Evolutionary conservation across 2,797 vertebrate genomes (phyloP), one percentile per base, ranked within the genome.

Genomic region (Chelonia mydas): DNA sequence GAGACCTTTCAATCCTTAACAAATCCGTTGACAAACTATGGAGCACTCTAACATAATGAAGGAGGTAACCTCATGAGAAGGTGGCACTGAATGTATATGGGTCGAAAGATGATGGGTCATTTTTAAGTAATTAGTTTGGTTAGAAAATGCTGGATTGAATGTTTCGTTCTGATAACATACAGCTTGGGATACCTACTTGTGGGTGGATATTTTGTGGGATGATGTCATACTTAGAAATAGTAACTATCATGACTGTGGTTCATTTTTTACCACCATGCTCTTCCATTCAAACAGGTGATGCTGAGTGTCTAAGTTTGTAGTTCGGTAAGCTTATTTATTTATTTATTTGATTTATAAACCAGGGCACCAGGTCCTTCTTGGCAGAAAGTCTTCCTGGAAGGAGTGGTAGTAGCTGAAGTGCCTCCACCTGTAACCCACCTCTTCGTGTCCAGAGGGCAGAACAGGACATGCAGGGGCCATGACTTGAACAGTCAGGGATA

Each of bases 241-340:
- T 54, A 61, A 12, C 55, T 47, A 3, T 16, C 13, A 57, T 33
- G 31, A 28, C 84, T 3, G 3, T 45, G 1, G 28, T 21, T 57
- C 33, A 17, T 47, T 41, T 21, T 80, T 45, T 19, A 11, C 6
- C 5, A 31, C 12, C 13, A 0, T 2, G 3, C 6, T 68, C 17
- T 13, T 57, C 3, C 3, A 28, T 7, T 45, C 74, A 13, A 5
- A 0, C 0, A 11, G 55, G 7, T 4, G 41, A 54, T 27, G 54
- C 1, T 1, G 11, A 21, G 74, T 57, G 49, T 33, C 47, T 0
- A 2, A 10, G 19, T 3, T 78, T 53, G 45, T 74, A 41, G 0
- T 21, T 45, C n/a, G 2, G 2, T 45, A 15, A 17, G 15, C 37
- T 6, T 2, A 1, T 50, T 50, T 50, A 50, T 50, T 50, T 50